Evolutionary conservation across 2,888 invertebrate genomes (phyloP), one percentile per base, ranked within the genome.

Genomic region (Drosophila subquinaria): DNA sequence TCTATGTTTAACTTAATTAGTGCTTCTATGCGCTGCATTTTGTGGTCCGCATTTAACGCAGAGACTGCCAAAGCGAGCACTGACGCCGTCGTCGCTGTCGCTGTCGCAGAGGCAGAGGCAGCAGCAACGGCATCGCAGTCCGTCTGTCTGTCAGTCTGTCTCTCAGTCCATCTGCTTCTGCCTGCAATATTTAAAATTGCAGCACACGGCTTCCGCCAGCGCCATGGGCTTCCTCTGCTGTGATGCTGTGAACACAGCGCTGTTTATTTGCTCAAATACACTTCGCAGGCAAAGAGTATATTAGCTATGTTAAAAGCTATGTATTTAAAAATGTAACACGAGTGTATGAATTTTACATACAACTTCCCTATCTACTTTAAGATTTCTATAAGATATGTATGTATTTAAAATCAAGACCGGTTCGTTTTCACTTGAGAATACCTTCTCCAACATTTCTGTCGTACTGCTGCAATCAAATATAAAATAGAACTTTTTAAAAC

Each of bases 1-100:
- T 88, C 87, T 86, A 80, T 87, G 82, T 81, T 87, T 88, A 87
- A 89, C 89, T 87, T 88, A 89, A 87, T 87, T 87, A 87, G 86
- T 79, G 88, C 88, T 77, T 72, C 79, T 88, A 73, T 79, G 84
- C 71, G 60, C 77, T 87, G 85, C 82, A 84, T 88, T 85, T 81
- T 87, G 89, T 71, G 86, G 86, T 86, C 69, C 81, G 77, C 82
- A 83, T 86, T 88, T 83, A 87, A 86, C 84, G 81, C 89, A 79
- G 61, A 69, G 76, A 79, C 66, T 81, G 72, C 78, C 75, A 79
- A 69, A 73, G 69, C 69, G 57, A 30, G 42, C 56, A 51, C 50
- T 65, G 79, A 62, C 62, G 52, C 53, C 59, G 47, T 17, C n/a
- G 66, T 56, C 20, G 38, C 17, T 11, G 53, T n/a, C 53, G 4